Percentiles rank a stretch among this genome's conserved stretches.
Conservation (phyloP, 2,113 vertebrate species). For the Melanerpes aurifrons region DNA sequence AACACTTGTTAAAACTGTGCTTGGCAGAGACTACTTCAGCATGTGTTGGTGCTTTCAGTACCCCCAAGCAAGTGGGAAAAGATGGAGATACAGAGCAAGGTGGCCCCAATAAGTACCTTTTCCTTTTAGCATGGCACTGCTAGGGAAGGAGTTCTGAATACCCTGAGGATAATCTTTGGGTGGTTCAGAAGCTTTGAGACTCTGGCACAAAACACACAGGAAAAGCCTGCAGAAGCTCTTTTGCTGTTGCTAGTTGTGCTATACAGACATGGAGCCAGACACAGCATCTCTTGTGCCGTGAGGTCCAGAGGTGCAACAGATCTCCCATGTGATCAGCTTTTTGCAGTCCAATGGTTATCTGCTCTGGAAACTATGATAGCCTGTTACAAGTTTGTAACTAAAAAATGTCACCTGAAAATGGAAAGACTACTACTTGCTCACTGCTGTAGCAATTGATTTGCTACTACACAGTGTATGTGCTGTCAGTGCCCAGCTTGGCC, state of each 20-base stretch:
- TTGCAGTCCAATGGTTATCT: background rate
- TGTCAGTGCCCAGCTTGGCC: background rate
- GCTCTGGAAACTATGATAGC: background rate
- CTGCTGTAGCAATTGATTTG: background rate
- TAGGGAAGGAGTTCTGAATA: background rate
- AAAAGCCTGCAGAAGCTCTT: background rate
- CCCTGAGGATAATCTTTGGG: no score
- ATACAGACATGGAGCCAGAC: background rate
- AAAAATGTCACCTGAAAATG: background rate
- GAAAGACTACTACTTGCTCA: background rate
- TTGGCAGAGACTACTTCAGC: background rate
- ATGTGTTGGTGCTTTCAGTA: background rate
- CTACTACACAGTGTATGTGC: background rate
- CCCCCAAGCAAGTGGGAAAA: background rate
- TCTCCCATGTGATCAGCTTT: background rate
- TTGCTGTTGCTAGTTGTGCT: background rate
- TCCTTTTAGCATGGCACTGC: background rate
- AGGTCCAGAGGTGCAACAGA: background rate
- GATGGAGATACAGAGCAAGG: background rate
- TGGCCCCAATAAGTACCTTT: background rate
- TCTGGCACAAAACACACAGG: background rate
- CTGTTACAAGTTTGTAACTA: background rate
- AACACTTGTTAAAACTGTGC: background rate
- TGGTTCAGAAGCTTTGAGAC: background rate
- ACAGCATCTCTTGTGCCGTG: accelerated